A percentile compares a stretch with the other conserved stretches of the same genome.
phyloP scores from a whole-genome alignment of 1,140 invertebrate genomes.

The Bradysia coprophila region DNA sequence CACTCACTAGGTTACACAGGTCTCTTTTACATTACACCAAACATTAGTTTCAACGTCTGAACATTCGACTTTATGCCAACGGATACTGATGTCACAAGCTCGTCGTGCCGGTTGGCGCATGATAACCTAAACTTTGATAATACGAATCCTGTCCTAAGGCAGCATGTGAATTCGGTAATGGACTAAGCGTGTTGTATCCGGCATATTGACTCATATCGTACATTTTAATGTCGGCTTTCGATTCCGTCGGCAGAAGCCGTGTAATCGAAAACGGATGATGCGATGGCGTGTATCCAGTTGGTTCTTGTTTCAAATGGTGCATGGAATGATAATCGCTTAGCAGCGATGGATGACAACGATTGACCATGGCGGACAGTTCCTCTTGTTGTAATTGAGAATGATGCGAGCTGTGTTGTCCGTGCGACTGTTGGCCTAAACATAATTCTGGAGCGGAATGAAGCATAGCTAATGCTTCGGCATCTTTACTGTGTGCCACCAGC shows the following conservation, averaged over 20 bases:
- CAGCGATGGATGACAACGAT: constrained; percentile 35
- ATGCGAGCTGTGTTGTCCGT: constrained; percentile 24
- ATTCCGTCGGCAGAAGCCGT: constrained; percentile 66
- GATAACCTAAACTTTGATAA: constrained; percentile 61
- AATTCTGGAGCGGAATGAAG: constrained; percentile 26
- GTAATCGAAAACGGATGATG: constrained; percentile 89
- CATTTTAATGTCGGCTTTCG: constrained; percentile 67
- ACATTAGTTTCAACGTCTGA: not conserved
- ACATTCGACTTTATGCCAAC: constrained; percentile 33
- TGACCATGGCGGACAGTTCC: constrained; percentile 44
- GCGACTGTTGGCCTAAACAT: constrained; percentile 25
- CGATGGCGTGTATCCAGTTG: constrained; percentile 54
- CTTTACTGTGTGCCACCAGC: constrained; percentile 19
- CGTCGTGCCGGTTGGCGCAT: constrained; percentile 41
- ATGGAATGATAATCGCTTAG: constrained; percentile 35
- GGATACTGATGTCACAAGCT: constrained; percentile 58
- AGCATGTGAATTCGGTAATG: constrained; percentile 40
- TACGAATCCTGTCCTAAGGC: constrained; percentile 51
- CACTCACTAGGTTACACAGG: not conserved
- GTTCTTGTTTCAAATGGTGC: constrained; percentile 59
- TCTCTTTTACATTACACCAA: too few relatives aligned
- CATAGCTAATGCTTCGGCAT: constrained; percentile 38
- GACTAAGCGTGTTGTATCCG: constrained; percentile 38
- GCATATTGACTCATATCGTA: constrained; percentile 54
- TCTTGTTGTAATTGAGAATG: constrained; percentile 34